phyloP scores from a whole-genome alignment of 2,888 invertebrate genomes.

The Rhyacophila evoluta region DNA sequence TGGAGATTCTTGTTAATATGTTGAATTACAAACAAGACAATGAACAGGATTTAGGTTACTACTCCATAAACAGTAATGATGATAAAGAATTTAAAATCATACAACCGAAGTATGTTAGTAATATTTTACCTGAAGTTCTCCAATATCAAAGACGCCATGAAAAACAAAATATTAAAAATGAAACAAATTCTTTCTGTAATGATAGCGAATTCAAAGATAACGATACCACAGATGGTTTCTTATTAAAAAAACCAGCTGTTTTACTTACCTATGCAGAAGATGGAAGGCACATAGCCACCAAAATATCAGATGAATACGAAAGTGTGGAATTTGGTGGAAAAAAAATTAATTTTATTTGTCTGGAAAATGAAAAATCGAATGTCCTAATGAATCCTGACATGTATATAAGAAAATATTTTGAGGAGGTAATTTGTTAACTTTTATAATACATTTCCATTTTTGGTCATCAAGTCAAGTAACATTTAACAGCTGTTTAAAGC shows the following conservation, averaged over 20 bases:
- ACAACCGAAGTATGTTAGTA: conserved; percentile 60
- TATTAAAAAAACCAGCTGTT: conserved; percentile 60
- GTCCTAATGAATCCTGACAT: conserved; percentile 70
- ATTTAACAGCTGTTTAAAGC: too few relatives aligned
- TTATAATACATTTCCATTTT: not conserved
- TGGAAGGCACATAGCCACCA: conserved; percentile 65
- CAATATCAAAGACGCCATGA: conserved; percentile 31
- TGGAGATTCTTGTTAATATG: conserved; percentile 55
- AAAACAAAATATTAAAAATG: not conserved
- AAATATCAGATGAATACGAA: conserved; percentile 67
- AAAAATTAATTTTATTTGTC: conserved; percentile 60
- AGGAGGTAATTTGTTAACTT: conserved; percentile 63
- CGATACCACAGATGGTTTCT: not conserved
- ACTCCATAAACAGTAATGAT: conserved; percentile 61
- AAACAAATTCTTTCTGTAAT: not conserved
- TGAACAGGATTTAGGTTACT: conserved; percentile 60
- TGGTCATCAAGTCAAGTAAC: too few relatives aligned
- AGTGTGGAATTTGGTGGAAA: conserved; percentile 58
- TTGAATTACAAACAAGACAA: conserved; percentile 62
- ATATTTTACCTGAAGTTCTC: conserved; percentile 64
- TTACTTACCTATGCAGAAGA: conserved; percentile 71
- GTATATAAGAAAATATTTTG: conserved; percentile 70
- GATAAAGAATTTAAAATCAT: conserved; percentile 63
- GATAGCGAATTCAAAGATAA: not conserved
- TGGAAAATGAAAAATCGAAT: conserved; percentile 67